Evolutionary conservation across 1,140 invertebrate species (phyloP).

Genomic region (Lordiphosa mommai): DNA sequence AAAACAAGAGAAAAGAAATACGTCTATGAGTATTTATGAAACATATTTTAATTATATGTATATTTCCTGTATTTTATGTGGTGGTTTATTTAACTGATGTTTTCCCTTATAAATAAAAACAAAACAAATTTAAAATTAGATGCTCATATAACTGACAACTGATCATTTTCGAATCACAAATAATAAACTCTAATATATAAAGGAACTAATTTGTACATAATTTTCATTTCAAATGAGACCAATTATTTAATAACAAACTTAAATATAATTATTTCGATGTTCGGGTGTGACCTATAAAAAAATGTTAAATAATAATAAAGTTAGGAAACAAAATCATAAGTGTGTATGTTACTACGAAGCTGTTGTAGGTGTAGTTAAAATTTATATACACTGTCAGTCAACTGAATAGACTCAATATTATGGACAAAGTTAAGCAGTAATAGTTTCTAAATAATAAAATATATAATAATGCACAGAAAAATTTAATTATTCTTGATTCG

Average conservation of each 20-base stretch:
- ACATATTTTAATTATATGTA: too few species aligned
- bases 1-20: slow-evolving; percentile 56
- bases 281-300: slow-evolving; percentile 50
- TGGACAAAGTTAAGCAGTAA: background rate
- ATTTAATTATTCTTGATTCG: too few species aligned
- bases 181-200: slow-evolving; percentile 31
- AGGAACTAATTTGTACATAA: slow-evolving; percentile 60
- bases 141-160: too few species aligned
- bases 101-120: too few species aligned
- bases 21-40: slow-evolving; percentile 39
- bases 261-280: slow-evolving; percentile 44
- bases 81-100: slow-evolving; percentile 11
- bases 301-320: slow-evolving; percentile 14
- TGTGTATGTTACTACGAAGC: background rate
- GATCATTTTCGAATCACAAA: slow-evolving; percentile 50
- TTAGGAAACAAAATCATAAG: slow-evolving; percentile 12
- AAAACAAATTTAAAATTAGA: too few species aligned
- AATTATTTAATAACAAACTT: slow-evolving; percentile 55
- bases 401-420: too few species aligned
- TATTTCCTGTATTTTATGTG: background rate
- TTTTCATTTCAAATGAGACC: slow-evolving; percentile 58
- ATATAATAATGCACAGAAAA: too few species aligned
- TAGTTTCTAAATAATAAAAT: too few species aligned
- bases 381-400: too few species aligned
- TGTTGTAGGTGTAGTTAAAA: background rate